Evolutionary conservation across 2,888 invertebrate species (phyloP).

Genomic region (Eledona agricola): DNA sequence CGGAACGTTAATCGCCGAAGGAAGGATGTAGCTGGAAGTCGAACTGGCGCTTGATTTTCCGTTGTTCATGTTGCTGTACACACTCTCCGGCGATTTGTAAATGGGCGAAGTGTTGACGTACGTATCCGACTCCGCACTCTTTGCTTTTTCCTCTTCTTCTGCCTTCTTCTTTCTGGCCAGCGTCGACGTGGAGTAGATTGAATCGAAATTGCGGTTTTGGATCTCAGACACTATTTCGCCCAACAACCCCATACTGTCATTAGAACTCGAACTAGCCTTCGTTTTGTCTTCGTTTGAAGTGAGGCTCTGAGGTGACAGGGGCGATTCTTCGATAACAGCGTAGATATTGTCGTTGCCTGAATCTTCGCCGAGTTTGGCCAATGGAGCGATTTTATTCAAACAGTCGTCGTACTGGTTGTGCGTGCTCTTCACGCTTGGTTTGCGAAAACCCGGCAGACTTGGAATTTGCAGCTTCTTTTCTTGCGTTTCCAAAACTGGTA

Average conservation of each 20-base stretch:
- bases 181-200: constrained; percentile 84
- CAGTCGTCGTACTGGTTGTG: constrained; percentile 79
- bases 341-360: constrained; percentile 80
- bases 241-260: constrained; percentile 79
- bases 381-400: constrained; percentile 70
- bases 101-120: constrained; percentile 69
- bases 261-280: constrained; percentile 64
- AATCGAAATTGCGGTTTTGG: constrained; percentile 85
- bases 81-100: constrained; percentile 62
- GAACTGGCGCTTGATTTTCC: constrained; percentile 69
- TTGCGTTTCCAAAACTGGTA: constrained; percentile 59
- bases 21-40: constrained; percentile 77
- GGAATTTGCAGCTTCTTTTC: constrained; percentile 62
- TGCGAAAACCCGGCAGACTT: constrained; percentile 68
- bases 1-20: constrained; percentile 76
- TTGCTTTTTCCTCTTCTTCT: constrained; percentile 57
- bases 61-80: constrained; percentile 70
- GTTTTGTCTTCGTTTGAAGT: constrained; percentile 55
- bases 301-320: constrained; percentile 60
- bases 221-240: constrained; percentile 90
- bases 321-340: constrained; percentile 85
- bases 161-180: constrained; percentile 71
- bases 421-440: constrained; percentile 58
- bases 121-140: constrained; percentile 58
- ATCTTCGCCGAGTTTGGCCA: constrained; percentile 72